phyloP scores from a whole-genome alignment of 2,797 vertebrate species.

The Coracias cyanogaster region DNA sequence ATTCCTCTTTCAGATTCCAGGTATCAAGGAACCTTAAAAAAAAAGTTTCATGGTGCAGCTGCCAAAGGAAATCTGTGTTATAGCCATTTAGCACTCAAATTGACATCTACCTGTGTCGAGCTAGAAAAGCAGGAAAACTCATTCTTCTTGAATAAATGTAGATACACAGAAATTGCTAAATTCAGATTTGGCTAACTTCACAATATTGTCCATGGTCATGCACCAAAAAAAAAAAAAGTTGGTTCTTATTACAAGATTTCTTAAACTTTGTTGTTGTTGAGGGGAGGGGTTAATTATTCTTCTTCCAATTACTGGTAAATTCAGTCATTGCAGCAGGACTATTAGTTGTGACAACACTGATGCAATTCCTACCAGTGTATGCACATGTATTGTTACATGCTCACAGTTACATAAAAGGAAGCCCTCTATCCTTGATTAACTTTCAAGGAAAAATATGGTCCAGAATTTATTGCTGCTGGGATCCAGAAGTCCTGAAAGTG shows the following conservation, averaged over 20 bases:
- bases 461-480: conserved; percentile 18
- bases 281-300: not conserved
- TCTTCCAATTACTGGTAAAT: not conserved
- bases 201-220: not conserved
- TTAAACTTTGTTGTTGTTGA: not conserved
- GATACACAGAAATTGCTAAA: not conserved
- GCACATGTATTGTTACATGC: not conserved
- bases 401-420: not conserved
- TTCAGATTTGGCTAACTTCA: not conserved
- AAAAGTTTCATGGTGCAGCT: not conserved
- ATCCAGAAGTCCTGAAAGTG: not conserved
- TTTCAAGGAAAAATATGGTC: not conserved
- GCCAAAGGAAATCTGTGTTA: not conserved
- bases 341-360: not conserved
- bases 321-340: not conserved
- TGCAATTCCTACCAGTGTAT: not conserved
- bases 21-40: not conserved
- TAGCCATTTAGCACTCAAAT: accelerated
- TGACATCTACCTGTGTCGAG: not conserved
- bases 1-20: not conserved
- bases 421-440: not conserved
- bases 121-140: not conserved
- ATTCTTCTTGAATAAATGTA: not conserved
- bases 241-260: not conserved
- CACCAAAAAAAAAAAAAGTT: not conserved